phyloP scores from a whole-genome alignment of 1,140 invertebrate genomes.

The Hesperophylax magnus region DNA sequence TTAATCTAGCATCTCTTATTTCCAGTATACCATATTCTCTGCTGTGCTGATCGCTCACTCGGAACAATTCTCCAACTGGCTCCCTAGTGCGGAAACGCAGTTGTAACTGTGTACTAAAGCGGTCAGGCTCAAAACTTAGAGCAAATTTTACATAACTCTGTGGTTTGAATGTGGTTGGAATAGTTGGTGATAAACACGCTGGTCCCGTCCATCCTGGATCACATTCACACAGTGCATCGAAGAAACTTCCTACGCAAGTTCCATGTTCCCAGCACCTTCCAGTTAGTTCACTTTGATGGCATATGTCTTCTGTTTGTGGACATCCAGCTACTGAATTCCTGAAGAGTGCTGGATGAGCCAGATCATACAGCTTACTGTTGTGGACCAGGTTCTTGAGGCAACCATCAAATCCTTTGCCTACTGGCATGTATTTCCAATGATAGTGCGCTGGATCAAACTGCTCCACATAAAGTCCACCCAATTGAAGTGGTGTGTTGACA shows the following conservation, averaged over 20 bases:
- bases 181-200: slow-evolving; percentile 72
- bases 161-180: slow-evolving; percentile 74
- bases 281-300: slow-evolving; percentile 68
- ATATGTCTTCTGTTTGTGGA: slow-evolving; percentile 72
- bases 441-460: slow-evolving; percentile 71
- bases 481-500: slow-evolving; percentile 77
- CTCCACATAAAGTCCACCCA: slow-evolving; percentile 75
- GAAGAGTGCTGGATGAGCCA: slow-evolving; percentile 72
- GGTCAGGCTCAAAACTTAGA: slow-evolving; percentile 76
- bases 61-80: slow-evolving; percentile 74
- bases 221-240: slow-evolving; percentile 76
- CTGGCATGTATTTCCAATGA: slow-evolving; percentile 69
- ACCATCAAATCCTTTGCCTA: slow-evolving; percentile 74
- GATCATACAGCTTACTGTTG: slow-evolving; percentile 78
- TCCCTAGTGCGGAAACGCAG: slow-evolving; percentile 79
- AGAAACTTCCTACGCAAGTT: slow-evolving; percentile 74
- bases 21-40: slow-evolving; percentile 78
- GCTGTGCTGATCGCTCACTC: slow-evolving; percentile 76
- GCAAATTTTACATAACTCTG: slow-evolving; percentile 80
- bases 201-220: slow-evolving; percentile 76
- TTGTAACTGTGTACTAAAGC: slow-evolving; percentile 75
- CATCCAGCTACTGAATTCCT: slow-evolving; percentile 73
- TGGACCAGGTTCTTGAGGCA: slow-evolving; percentile 80
- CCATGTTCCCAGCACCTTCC: slow-evolving; percentile 74
- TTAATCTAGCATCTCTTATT: slow-evolving; percentile 73